Base-by-base conservation (phyloP, 2,888 invertebrate species). In the Holacanthella duospinosa region DNA sequence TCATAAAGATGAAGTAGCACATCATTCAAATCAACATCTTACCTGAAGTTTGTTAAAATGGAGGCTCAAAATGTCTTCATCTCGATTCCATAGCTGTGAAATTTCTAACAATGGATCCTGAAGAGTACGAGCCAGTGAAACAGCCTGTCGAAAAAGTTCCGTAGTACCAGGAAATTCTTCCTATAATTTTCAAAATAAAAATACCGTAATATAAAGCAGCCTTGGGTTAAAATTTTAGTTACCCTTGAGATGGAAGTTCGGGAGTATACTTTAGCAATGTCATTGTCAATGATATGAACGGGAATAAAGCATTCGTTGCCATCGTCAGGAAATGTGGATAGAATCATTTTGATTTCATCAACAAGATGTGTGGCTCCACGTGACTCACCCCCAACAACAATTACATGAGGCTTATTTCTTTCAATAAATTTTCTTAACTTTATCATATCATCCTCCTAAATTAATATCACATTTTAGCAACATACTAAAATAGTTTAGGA, bases 41-140 rank as follows among this genome's bases (percentile, higher is more conserved):
- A 60, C 60, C 53, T 60, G 60, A 6, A 27, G 6, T 28, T 48
- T 48, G 28, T 60, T 26, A 29, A 53, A 29, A 2, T 48, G 26
- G 4, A 60, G 26, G 28, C 28, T 27, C 16, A 60, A n/a, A 60
- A 60, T 44, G 19, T 60, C 60, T 21, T 60, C 53, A 24, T 44
- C 60, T 19, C 4, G 16, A 27, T 53, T 60, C 9, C 4, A 27
- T 6, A 60, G 28, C 54, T 53, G 60, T 1, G 60, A 48, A 48
- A 48, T 2, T 27, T 60, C 60, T 16, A 28, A 53, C 12, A 60
- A 25, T 21, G 60, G 60, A 53, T 60, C 53, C 21, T 48, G 60
- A 25, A 60, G 19, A 16, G 12, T 25, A 16, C 60, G 60, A 12
- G 27, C 60, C 9, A 60, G 53, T 28, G 60, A 60, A 29, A 60